These are phyloP conservation scores for Erinaceus europaeus DNA, from an alignment of 2,113 vertebrate species.

Conservation along the genomic window DNA sequence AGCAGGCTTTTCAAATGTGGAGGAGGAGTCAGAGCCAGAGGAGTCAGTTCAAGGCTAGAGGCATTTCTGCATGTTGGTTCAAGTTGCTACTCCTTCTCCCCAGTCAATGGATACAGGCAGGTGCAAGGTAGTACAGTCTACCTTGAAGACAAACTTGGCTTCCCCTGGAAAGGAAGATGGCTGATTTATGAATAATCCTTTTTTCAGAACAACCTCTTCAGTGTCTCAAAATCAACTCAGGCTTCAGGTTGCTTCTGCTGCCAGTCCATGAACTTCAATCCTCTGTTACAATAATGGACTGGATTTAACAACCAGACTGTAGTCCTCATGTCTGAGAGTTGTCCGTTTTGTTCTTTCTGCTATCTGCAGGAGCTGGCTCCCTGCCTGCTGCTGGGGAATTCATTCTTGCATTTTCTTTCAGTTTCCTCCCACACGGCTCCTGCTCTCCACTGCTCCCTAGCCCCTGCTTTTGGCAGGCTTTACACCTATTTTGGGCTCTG, in stretches of 20 bases:
- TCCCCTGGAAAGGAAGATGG: neutral
- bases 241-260: neutral
- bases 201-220: neutral
- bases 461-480: slow-evolving; percentile 38
- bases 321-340: neutral
- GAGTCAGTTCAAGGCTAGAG: neutral
- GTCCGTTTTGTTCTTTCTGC: neutral
- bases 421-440: slow-evolving; percentile 14
- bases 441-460: neutral
- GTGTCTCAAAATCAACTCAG: neutral
- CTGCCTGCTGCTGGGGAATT: neutral
- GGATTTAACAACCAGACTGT: neutral
- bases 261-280: neutral
- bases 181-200: neutral
- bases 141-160: neutral
- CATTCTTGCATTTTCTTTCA: neutral
- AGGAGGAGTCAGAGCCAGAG: neutral
- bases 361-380: neutral
- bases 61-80: neutral
- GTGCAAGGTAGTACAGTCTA: neutral
- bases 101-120: neutral
- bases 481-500: slow-evolving; percentile 45
- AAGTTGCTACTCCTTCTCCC: neutral
- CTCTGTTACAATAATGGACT: neutral
- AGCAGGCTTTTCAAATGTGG: neutral